Percentiles rank a stretch among this genome's conserved stretches.
Evolutionary conservation across 2,888 invertebrate genomes (phyloP).

Genomic region (Agonopterix arenella): DNA sequence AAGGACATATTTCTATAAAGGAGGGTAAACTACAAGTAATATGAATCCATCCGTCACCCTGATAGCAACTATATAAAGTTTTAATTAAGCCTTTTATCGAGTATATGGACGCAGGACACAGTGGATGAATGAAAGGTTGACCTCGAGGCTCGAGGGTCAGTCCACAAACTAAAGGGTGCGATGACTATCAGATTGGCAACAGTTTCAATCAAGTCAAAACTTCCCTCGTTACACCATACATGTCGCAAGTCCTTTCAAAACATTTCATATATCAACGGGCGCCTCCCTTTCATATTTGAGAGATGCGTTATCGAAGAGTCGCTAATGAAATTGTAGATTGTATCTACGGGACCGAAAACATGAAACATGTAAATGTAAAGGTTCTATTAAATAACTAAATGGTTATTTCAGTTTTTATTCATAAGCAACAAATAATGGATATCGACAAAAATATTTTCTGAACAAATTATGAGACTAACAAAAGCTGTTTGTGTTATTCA

Average conservation of each 20-base stretch:
- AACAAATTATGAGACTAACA: too few species aligned
- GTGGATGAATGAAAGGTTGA: constrained; percentile 30
- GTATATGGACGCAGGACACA: constrained; percentile 30
- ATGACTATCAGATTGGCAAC: constrained; percentile 53
- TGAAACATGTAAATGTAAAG: too few species aligned
- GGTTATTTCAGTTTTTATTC: too few species aligned
- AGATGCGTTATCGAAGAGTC: constrained; percentile 3
- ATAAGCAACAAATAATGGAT: too few species aligned
- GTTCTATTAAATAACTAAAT: too few species aligned
- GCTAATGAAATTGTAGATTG: background rate
- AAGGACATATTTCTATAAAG: background rate
- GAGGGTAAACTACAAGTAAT: constrained; percentile 13
- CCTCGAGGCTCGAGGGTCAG: constrained; percentile 41
- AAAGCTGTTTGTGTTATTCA: too few species aligned
- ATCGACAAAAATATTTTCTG: too few species aligned
- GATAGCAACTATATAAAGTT: constrained; percentile 48
- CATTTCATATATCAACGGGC: constrained; percentile 30
- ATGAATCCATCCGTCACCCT: constrained; percentile 27
- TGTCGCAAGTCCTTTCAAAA: constrained; percentile 47
- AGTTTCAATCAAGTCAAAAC: constrained; percentile 64
- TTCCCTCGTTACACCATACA: constrained; percentile 53
- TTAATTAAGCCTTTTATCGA: constrained; percentile 63
- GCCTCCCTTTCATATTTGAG: background rate
- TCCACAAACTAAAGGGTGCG: constrained; percentile 49
- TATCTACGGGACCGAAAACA: background rate